phyloP scores from a whole-genome alignment of 2,888 invertebrate genomes.

The Augiades crinisus region DNA sequence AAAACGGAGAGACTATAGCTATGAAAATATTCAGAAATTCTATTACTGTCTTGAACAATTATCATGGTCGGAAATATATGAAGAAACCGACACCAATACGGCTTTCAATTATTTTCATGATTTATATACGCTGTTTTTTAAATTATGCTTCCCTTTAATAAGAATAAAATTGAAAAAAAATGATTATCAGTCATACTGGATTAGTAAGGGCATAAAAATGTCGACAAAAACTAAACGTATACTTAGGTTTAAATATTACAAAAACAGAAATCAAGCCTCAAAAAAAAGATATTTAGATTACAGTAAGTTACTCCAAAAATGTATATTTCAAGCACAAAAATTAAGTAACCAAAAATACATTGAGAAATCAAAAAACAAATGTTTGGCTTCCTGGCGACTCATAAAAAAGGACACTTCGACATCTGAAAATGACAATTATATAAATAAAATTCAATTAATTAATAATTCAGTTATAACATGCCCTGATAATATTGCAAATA shows the following conservation, averaged over 20 bases:
- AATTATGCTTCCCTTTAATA: too few species aligned
- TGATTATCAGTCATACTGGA: too few species aligned
- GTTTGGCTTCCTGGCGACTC: constrained; percentile 1
- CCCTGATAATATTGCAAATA: background rate
- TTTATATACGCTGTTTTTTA: too few species aligned
- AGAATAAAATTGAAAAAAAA: too few species aligned
- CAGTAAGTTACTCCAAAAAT: too few species aligned
- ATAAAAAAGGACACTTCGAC: background rate
- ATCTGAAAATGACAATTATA: background rate
- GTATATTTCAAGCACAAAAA: background rate
- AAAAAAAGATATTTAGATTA: too few species aligned
- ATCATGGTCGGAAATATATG: background rate
- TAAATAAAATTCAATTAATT: background rate
- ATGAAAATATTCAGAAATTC: background rate
- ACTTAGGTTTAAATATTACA: background rate
- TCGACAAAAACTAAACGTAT: constrained; percentile 1
- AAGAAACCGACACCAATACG: background rate
- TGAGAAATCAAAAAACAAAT: constrained; percentile 2
- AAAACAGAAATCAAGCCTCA: background rate
- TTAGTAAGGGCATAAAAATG: background rate
- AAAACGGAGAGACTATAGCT: background rate
- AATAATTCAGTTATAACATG: background rate
- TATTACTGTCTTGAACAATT: background rate
- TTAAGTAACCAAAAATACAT: background rate
- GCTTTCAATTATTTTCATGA: background rate